These are phyloP conservation scores for Eupithecia dodoneata DNA, from an alignment of 2,888 invertebrate species.

Conservation along the genomic window DNA sequence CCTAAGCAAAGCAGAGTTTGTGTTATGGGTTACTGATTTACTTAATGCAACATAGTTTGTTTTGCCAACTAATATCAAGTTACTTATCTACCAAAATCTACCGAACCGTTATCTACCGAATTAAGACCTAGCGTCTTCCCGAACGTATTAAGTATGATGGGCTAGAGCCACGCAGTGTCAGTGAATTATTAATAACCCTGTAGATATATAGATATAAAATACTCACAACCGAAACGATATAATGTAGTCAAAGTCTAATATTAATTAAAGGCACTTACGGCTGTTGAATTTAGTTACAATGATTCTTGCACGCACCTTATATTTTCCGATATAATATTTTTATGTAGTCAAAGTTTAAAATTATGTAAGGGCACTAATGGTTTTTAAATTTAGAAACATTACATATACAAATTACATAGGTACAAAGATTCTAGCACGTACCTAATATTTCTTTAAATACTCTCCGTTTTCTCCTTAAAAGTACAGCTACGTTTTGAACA, in stretches of 20 bases:
- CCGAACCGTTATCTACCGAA: no score
- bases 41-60: no score
- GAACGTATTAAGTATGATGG: background rate
- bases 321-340: background rate
- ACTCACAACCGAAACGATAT: slow-evolving; percentile 42
- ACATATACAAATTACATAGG: slow-evolving; percentile 11
- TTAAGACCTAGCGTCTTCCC: background rate
- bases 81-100: no score
- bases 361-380: slow-evolving; percentile 37
- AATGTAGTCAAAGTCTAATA: slow-evolving; percentile 31
- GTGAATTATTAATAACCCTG: background rate
- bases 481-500: slow-evolving; percentile 23
- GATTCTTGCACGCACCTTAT: slow-evolving; percentile 23
- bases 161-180: background rate
- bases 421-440: slow-evolving; percentile 20
- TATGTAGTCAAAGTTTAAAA: slow-evolving; percentile 31
- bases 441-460: slow-evolving; percentile 20
- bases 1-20: no score
- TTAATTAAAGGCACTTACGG: slow-evolving; percentile 37
- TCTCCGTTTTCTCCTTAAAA: slow-evolving; percentile 11
- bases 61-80: no score
- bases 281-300: slow-evolving; percentile 11
- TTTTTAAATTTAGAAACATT: slow-evolving; percentile 10
- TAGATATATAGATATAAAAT: slow-evolving; percentile 11
- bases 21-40: no score